Evolutionary conservation across 1,140 invertebrate genomes (phyloP).

Genomic region (Idris sp.): DNA sequence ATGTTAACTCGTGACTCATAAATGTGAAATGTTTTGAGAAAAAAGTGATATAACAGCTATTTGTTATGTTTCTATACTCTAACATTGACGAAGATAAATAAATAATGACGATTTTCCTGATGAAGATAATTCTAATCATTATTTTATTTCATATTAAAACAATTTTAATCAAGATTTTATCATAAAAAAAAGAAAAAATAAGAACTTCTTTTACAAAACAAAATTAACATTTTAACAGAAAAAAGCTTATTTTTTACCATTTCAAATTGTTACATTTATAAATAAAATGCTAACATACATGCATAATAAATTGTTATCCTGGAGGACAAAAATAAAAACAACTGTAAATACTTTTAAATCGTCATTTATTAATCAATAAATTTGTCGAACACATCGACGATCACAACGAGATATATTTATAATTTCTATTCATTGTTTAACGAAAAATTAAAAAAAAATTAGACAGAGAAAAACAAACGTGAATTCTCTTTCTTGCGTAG

Average conservation of each 20-base stretch:
- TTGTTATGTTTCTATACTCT: too few species aligned
- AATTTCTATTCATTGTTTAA: slow-evolving; percentile 65
- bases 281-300: slow-evolving; percentile 2
- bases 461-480: slow-evolving; percentile 47
- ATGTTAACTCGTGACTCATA: slow-evolving; percentile 46
- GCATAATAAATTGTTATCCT: background rate
- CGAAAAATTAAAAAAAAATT: slow-evolving; percentile 68
- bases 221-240: too few species aligned
- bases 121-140: too few species aligned
- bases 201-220: too few species aligned
- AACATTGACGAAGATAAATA: too few species aligned
- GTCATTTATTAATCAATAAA: slow-evolving; percentile 74
- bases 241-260: too few species aligned
- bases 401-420: slow-evolving; percentile 78
- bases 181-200: too few species aligned
- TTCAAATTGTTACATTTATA: too few species aligned
- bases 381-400: slow-evolving; percentile 70
- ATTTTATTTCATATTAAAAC: too few species aligned
- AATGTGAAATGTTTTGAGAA: slow-evolving; percentile 34
- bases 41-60: slow-evolving; percentile 29
- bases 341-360: slow-evolving; percentile 42
- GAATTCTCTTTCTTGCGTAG: slow-evolving; percentile 49
- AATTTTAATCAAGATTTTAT: too few species aligned
- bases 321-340: slow-evolving; percentile 26
- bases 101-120: too few species aligned